Evolutionary conservation across 2,888 invertebrate species (phyloP), one percentile per base, ranked within the genome.

Genomic region (Melangyna quadrimaculata): DNA sequence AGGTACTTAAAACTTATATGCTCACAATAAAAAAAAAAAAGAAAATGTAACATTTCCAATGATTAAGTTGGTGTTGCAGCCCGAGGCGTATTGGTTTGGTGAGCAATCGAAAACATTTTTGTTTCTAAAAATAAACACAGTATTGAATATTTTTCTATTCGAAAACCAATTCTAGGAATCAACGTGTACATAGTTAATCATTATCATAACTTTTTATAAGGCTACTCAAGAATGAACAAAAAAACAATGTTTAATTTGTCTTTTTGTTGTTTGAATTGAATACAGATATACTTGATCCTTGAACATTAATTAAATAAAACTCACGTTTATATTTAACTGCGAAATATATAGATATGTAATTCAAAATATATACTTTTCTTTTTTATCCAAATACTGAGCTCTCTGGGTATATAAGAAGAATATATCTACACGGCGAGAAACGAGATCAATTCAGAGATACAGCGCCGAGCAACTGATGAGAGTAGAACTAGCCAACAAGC

Each of bases 381-480:
- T 61, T 61, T 17, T 71, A 72, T 61, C 40, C 24, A 74, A 69
- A 40, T 24, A 45, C 35, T 32, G 24, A 43, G 59, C 40, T 51
- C 37, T 67, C 17, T 43, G 55, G 69, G 73, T 69, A 45, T 27
- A 17, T 24, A 19, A 43, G 12, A 27, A 53, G 24, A 51, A 51
- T 19, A 19, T 45, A 32, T n/a, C n/a, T 53, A 19, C 61, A 40
- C 71, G n/a, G n/a, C n/a, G 29, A 51, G 35, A 45, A 73, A 86
- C 81, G 43, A 81, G 86, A 86, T 86, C 86, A 81, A 86, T 86
- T 81, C 81, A 65, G 55, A 70, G 86, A 86, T 81, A 80, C 81
- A 86, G 78, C 81, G 81, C 65, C 77, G 86, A 81, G 81, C 86
- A 86, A 86, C 86, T 86, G 86, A 86, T 77, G 77, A 69, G 86